Conservation (phyloP, 2,797 vertebrate species). For the Pangasius krempfi region DNA sequence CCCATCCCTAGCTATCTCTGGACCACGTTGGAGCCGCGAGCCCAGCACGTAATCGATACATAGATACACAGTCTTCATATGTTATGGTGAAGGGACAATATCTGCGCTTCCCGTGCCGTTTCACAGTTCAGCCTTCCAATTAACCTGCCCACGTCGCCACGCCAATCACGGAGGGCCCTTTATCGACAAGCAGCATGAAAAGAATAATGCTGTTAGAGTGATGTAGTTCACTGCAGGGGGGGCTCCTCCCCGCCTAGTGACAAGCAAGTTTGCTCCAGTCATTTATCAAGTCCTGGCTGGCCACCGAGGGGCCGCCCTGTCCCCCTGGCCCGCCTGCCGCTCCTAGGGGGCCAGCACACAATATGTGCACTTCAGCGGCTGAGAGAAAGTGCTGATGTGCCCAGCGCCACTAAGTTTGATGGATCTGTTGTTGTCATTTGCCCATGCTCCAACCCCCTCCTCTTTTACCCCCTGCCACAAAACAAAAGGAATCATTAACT, state of each 20-base stretch:
- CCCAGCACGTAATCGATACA: conserved; percentile 81
- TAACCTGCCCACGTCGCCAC: conserved; percentile 84
- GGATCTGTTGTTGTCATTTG: conserved; percentile 82
- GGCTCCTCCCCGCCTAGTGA: conserved; percentile 67
- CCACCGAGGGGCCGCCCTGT: conserved; percentile 69
- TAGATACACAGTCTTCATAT: conserved; percentile 72
- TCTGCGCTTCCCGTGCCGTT: conserved; percentile 80
- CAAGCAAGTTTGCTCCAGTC: conserved; percentile 80
- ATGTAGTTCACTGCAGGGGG: conserved; percentile 77
- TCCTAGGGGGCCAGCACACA: conserved; percentile 66
- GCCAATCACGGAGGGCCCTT: conserved; percentile 79
- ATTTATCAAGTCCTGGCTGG: conserved; percentile 86
- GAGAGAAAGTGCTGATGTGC: conserved; percentile 80
- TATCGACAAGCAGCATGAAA: conserved; percentile 82
- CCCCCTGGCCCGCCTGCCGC: conserved; percentile 71
- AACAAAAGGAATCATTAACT: conserved; percentile 82
- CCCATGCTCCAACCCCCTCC: conserved; percentile 58
- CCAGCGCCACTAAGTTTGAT: conserved; percentile 81
- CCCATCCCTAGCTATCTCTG: conserved; percentile 79
- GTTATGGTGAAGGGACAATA: conserved; percentile 77
- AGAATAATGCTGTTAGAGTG: conserved; percentile 84
- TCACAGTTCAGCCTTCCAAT: conserved; percentile 87
- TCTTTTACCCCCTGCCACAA: conserved; percentile 56
- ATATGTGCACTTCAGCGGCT: conserved; percentile 71
- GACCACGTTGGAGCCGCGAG: conserved; percentile 74